A percentile compares a stretch with the other conserved stretches of the same genome.
phyloP scores from a whole-genome alignment of 1,140 invertebrate species.

The Octopus sinensis region DNA sequence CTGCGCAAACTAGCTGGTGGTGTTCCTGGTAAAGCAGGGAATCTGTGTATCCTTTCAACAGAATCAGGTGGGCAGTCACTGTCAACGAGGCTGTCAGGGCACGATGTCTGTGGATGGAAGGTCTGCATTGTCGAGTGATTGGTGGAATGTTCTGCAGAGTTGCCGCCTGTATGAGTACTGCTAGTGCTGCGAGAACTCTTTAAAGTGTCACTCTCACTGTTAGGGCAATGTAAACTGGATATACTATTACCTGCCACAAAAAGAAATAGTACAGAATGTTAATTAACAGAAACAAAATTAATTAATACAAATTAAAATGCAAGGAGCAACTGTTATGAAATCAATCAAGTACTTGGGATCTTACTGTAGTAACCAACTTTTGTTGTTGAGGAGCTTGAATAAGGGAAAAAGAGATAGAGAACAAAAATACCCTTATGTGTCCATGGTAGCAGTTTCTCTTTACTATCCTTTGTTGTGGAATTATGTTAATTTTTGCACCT shows the following conservation, averaged over 20 bases:
- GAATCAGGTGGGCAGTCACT: background rate
- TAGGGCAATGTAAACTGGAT: slow-evolving; percentile 41
- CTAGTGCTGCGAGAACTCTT: slow-evolving; percentile 47
- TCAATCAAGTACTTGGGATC: background rate
- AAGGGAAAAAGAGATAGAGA: too few species aligned
- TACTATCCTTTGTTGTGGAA: too few species aligned
- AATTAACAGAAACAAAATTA: background rate
- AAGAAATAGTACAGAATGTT: background rate
- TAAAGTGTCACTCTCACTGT: slow-evolving; percentile 48
- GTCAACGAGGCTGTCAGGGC: slow-evolving; percentile 26
- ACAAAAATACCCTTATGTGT: too few species aligned
- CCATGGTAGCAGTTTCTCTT: too few species aligned
- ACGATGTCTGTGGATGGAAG: slow-evolving; percentile 39
- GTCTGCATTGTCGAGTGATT: slow-evolving; percentile 35
- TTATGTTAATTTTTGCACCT: too few species aligned
- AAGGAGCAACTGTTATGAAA: slow-evolving; percentile 1
- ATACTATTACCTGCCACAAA: slow-evolving; percentile 36
- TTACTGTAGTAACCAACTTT: background rate
- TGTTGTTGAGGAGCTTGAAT: too few species aligned
- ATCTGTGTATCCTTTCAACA: slow-evolving; percentile 5
- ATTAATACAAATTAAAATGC: background rate
- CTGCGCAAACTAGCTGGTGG: background rate
- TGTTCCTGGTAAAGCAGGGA: background rate
- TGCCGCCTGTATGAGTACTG: slow-evolving; percentile 36
- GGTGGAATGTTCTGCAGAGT: slow-evolving; percentile 11